phyloP scores from a whole-genome alignment of 2,113 vertebrate species.

The Ginglymostoma cirratum region DNA sequence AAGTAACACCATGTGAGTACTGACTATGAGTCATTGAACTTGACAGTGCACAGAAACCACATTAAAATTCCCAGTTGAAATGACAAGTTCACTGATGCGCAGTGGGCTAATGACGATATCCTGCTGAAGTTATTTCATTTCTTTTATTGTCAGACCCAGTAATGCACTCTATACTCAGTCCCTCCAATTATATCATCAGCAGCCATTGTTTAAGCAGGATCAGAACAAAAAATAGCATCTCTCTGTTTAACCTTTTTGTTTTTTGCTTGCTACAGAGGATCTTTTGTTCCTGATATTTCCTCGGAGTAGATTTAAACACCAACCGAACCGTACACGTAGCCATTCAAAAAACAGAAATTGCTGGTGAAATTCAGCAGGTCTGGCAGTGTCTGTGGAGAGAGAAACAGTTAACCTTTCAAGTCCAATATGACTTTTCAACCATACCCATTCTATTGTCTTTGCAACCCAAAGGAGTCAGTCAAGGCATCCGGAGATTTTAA shows the following conservation, averaged over 20 bases:
- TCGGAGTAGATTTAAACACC: not conserved
- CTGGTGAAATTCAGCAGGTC: too few relatives aligned
- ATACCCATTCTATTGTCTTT: not conserved
- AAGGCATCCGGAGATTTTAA: not conserved
- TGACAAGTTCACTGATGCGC: constrained; percentile 5
- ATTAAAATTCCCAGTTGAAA: not conserved
- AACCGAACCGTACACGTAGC: not conserved
- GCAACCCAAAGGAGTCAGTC: not conserved
- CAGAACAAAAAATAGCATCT: not conserved
- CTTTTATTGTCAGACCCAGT: not conserved
- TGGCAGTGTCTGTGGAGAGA: too few relatives aligned
- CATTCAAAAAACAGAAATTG: too few relatives aligned
- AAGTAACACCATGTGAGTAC: not conserved
- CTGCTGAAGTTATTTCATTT: constrained; percentile 1
- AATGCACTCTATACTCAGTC: not conserved
- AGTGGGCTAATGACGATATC: not conserved
- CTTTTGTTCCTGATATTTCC: not conserved
- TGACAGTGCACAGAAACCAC: not conserved
- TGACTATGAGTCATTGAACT: not conserved
- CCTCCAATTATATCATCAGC: constrained; percentile 36
- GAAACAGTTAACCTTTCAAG: too few relatives aligned
- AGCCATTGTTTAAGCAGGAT: not conserved
- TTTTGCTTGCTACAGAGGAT: too few relatives aligned
- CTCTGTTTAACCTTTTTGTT: not conserved
- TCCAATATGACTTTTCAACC: too few relatives aligned